phyloP scores from a whole-genome alignment of 2,888 invertebrate species.

The Homarus gammarus region DNA sequence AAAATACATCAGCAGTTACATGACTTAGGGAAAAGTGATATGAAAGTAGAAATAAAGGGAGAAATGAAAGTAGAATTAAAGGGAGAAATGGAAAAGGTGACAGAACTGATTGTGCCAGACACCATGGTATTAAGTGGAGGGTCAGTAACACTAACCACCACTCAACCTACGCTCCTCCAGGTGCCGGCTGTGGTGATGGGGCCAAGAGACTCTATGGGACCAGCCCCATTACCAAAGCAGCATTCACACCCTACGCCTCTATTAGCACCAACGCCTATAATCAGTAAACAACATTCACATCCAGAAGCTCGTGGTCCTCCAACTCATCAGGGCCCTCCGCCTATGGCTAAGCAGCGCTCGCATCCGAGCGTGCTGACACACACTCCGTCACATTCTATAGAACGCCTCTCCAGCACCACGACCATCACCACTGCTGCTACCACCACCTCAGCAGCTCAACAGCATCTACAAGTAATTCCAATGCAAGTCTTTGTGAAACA shows the following conservation, averaged over 20 bases:
- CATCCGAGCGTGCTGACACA: slow-evolving; percentile 53
- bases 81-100: neutral
- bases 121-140: slow-evolving; percentile 48
- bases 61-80: neutral
- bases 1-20: slow-evolving; percentile 6
- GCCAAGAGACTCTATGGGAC: slow-evolving; percentile 19
- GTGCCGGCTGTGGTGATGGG: slow-evolving; percentile 73
- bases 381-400: slow-evolving; percentile 28
- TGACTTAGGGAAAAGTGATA: slow-evolving; percentile 4
- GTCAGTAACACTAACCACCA: slow-evolving; percentile 30
- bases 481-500: slow-evolving; percentile 67
- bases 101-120: slow-evolving; percentile 69
- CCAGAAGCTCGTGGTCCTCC: slow-evolving; percentile 49
- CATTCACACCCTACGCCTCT: slow-evolving; percentile 61
- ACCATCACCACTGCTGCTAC: neutral
- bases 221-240: slow-evolving; percentile 48
- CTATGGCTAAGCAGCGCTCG: slow-evolving; percentile 67
- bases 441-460: slow-evolving; percentile 20
- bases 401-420: slow-evolving; percentile 5
- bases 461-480: slow-evolving; percentile 49
- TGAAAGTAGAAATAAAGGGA: neutral
- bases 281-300: slow-evolving; percentile 55
- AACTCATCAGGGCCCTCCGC: slow-evolving; percentile 46
- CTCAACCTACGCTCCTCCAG: slow-evolving; percentile 55
- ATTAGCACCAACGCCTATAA: slow-evolving; percentile 34